Percentiles rank a stretch among this genome's conserved stretches.
These are phyloP conservation scores for Trissolcus japonicus DNA, from an alignment of 2,888 invertebrate genomes.

Conservation along the genomic window DNA sequence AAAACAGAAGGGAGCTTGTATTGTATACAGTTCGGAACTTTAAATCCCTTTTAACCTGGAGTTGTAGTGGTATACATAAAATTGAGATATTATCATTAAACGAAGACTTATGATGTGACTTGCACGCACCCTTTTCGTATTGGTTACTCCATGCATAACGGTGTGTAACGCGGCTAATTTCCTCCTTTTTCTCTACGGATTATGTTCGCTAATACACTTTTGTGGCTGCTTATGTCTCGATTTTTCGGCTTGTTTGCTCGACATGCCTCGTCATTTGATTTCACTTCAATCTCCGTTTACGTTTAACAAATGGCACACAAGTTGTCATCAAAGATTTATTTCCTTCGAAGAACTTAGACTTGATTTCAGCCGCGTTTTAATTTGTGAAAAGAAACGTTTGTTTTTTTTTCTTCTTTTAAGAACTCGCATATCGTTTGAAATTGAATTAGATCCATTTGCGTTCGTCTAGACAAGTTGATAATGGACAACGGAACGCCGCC, in stretches of 20 bases:
- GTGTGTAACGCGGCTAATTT: slow-evolving; percentile 57
- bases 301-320: neutral
- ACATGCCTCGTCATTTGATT: slow-evolving; percentile 44
- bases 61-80: slow-evolving; percentile 4
- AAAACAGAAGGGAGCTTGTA: no score
- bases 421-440: neutral
- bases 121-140: slow-evolving; percentile 51
- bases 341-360: no score
- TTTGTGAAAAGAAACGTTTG: no score
- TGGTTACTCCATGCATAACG: slow-evolving; percentile 55
- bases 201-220: slow-evolving; percentile 57
- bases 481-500: neutral
- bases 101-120: slow-evolving; percentile 52
- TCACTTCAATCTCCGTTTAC: slow-evolving; percentile 21
- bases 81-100: slow-evolving; percentile 46
- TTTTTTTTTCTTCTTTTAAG: neutral
- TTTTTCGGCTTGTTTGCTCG: slow-evolving; percentile 55
- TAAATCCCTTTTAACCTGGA: no score
- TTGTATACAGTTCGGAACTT: no score
- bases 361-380: no score
- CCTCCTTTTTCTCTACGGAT: slow-evolving; percentile 48
- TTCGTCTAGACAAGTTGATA: neutral
- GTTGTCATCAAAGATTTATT: no score
- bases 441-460: no score
- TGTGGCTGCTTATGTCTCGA: slow-evolving; percentile 56